phyloP scores from a whole-genome alignment of 1,140 invertebrate genomes.

The Megathymus violae region DNA sequence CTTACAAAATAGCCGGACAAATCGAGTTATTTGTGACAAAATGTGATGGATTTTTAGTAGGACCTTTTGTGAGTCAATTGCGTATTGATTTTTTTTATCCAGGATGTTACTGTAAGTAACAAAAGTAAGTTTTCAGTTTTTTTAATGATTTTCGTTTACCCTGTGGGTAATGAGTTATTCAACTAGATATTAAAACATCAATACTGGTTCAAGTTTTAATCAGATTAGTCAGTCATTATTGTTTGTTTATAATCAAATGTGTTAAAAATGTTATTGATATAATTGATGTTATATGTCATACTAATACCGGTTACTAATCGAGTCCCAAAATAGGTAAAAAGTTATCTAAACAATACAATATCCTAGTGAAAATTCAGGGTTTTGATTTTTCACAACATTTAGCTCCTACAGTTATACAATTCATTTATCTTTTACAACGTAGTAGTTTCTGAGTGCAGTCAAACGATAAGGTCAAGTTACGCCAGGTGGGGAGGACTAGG shows the following conservation, averaged over 20 bases:
- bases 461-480: slow-evolving; percentile 75
- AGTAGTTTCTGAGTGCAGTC: slow-evolving; percentile 68
- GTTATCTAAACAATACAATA: background rate
- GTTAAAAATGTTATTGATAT: too few relatives aligned
- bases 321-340: too few relatives aligned
- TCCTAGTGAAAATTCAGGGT: background rate
- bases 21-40: background rate
- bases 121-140: background rate
- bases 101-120: too few relatives aligned
- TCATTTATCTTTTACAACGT: slow-evolving; percentile 40
- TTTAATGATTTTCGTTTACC: background rate
- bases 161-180: background rate
- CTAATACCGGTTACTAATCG: too few relatives aligned
- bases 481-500: slow-evolving; percentile 61
- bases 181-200: background rate
- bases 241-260: slow-evolving; percentile 19
- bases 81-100: background rate
- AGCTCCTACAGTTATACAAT: background rate
- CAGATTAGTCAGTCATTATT: slow-evolving; percentile 14
- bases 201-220: slow-evolving; percentile 4
- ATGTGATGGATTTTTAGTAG: background rate
- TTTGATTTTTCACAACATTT: background rate
- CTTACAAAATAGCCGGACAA: too few relatives aligned
- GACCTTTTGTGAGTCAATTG: background rate
- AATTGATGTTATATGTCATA: background rate